These are phyloP conservation scores for Steromphala cineraria DNA, from an alignment of 2,888 invertebrate species.

Conservation along the genomic window DNA sequence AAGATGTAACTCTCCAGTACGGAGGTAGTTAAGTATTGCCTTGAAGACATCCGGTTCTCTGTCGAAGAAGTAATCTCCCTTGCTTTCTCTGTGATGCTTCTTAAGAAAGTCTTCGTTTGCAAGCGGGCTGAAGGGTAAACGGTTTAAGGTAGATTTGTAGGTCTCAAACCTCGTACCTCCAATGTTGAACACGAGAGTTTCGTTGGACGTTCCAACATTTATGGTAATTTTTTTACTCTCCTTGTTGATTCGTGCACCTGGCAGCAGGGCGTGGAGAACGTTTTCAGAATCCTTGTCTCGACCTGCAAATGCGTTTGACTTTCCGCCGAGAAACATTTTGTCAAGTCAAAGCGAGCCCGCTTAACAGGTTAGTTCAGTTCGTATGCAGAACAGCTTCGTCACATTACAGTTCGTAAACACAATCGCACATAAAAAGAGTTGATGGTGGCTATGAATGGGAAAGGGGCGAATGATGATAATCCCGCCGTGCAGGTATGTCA, in stretches of 20 bases:
- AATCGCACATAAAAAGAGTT: too few species aligned
- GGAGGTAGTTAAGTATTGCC: constrained; percentile 45
- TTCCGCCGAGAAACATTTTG: neutral
- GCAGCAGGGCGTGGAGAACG: constrained; percentile 37
- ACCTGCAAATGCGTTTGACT: neutral
- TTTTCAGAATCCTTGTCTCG: constrained; percentile 20
- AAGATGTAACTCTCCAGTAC: constrained; percentile 49
- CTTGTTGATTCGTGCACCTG: constrained; percentile 35
- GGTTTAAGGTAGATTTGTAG: constrained; percentile 50
- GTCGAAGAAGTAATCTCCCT: constrained; percentile 49
- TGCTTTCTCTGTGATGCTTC: constrained; percentile 35
- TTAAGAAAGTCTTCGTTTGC: constrained; percentile 35
- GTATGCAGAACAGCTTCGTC: too few species aligned
- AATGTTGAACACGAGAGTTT: constrained; percentile 58
- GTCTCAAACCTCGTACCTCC: constrained; percentile 64
- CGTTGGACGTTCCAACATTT: constrained; percentile 28
- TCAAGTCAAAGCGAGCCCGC: too few species aligned
- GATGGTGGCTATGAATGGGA: too few species aligned
- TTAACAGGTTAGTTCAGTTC: too few species aligned
- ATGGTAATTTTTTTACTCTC: constrained; percentile 30
- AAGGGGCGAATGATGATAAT: too few species aligned
- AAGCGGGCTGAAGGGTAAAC: constrained; percentile 39
- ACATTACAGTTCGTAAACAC: too few species aligned
- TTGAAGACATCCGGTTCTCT: constrained; percentile 46
- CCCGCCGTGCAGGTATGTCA: too few species aligned